Base-by-base conservation (phyloP, 2,797 vertebrate genomes). In the Euphonia xanthogaster region DNA sequence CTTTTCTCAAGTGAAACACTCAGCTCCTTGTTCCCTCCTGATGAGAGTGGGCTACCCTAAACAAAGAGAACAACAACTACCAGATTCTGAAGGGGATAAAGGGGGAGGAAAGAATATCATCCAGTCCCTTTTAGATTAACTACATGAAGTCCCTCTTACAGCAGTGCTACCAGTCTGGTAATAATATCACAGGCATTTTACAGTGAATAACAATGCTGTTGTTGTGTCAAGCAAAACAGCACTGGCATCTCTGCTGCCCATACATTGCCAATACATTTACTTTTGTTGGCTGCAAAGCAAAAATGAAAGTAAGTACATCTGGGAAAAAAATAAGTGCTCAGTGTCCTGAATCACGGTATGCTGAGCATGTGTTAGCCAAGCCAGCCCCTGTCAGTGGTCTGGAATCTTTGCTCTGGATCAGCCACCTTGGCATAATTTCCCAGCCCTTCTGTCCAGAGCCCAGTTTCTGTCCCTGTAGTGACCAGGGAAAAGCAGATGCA, bases 61-160 rank as follows among this genome's bases (percentile, higher is more conserved):
- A 83, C 47, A 30, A 63, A 55, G 70, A 84, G 39, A 91, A 83
- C 37, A 95, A 77, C 42, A 91, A 39, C 31, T 12, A 68, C n/a
- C 65, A 93, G 89, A 91, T 87, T 76, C 75, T 71, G 82, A 88
- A 90, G n/a, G 45, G 82, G 68, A 75, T 90, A 83, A 86, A 70
- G 54, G 27, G 6, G 14, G 24, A 68, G 51, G 50, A 83, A 88
- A 91, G 47, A 81, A 80, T 75, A 91, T 42, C 83, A 92, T 53
- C 51, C 44, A 39, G 24, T n/a, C 6, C 4, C 0, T 28, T 92
- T 81, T 65, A 88, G 79, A 88, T 83, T 80, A 91, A 91, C 84
- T 80, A 61, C 40, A 28, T 23, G 25, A 93, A 94, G 65, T 60
- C 57, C 24, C 78, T 75, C 66, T 92, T 78, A 72, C 86, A 94